Percentiles rank a stretch among this genome's conserved stretches.
These are phyloP conservation scores for Oplegnathus fasciatus DNA, from an alignment of 2,113 vertebrate genomes.

Conservation along the genomic window DNA sequence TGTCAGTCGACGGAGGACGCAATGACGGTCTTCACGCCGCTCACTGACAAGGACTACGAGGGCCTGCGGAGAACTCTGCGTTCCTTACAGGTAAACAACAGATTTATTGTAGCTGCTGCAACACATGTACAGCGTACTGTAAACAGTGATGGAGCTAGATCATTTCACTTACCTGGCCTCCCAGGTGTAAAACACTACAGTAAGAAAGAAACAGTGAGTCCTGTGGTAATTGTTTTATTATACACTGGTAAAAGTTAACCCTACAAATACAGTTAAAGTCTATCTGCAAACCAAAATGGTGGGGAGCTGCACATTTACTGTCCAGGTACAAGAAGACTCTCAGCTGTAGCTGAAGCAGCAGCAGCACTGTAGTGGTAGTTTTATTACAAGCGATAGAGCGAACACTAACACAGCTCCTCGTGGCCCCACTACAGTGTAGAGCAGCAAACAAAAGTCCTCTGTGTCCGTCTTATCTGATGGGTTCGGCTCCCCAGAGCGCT, in stretches of 20 bases:
- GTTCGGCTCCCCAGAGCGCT: slow-evolving; percentile 50
- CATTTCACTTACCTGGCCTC: background rate
- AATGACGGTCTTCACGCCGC: slow-evolving; percentile 98
- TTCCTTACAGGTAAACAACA: slow-evolving; percentile 89
- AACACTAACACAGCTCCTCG: slow-evolving; percentile 34
- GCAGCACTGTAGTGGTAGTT: slow-evolving; percentile 11
- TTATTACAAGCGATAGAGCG: background rate
- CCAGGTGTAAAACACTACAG: background rate
- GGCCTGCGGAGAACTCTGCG: slow-evolving; percentile 93
- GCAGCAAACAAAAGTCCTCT: slow-evolving; percentile 75
- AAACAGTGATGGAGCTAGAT: background rate
- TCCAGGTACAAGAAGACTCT: background rate
- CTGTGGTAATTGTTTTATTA: background rate
- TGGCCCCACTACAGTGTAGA: slow-evolving; percentile 23
- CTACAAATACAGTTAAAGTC: background rate
- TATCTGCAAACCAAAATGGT: background rate
- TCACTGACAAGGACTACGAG: slow-evolving; percentile 97
- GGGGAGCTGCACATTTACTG: background rate
- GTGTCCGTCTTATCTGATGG: slow-evolving; percentile 77
- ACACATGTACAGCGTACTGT: background rate
- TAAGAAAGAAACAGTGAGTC: background rate
- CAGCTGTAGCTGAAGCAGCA: slow-evolving; percentile 17
- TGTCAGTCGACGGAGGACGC: slow-evolving; percentile 99
- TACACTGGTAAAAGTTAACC: background rate
- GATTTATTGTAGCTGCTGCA: too few relatives aligned